Evolutionary conservation across 1,140 invertebrate genomes (phyloP).

Genomic region (Brachionus asplanchnoidis): DNA sequence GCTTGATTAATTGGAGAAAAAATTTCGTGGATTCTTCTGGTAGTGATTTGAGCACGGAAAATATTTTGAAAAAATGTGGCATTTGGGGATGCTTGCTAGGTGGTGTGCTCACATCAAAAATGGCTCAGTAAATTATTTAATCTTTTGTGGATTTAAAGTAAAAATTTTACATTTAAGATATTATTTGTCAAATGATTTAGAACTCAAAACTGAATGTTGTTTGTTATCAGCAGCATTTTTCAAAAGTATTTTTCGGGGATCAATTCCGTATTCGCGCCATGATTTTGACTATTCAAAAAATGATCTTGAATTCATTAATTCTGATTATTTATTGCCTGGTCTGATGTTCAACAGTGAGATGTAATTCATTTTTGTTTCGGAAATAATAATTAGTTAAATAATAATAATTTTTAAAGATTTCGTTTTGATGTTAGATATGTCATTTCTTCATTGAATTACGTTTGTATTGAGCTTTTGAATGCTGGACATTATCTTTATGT

Average conservation of each 20-base stretch:
- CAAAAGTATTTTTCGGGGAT: constrained; percentile 52
- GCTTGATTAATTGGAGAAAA: constrained; percentile 35
- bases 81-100: constrained; percentile 55
- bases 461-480: constrained; percentile 52
- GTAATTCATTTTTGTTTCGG: background rate
- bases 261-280: constrained; percentile 53
- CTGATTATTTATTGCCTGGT: constrained; percentile 53
- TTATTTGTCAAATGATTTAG: background rate
- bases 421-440: constrained; percentile 51
- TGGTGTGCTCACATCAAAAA: constrained; percentile 54
- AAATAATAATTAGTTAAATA: background rate
- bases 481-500: constrained; percentile 54
- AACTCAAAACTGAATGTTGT: constrained; percentile 39
- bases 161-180: background rate
- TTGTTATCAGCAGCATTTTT: constrained; percentile 31
- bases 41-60: background rate
- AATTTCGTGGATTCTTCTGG: background rate
- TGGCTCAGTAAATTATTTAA: constrained; percentile 52
- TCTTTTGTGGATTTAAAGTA: background rate
- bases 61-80: constrained; percentile 52
- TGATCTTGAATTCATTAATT: constrained; percentile 49
- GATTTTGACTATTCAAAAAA: constrained; percentile 56
- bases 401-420: constrained; percentile 45
- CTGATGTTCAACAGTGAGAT: constrained; percentile 53
- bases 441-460: constrained; percentile 51